phyloP scores from a whole-genome alignment of 2,888 invertebrate genomes.

The Litoditis marina region DNA sequence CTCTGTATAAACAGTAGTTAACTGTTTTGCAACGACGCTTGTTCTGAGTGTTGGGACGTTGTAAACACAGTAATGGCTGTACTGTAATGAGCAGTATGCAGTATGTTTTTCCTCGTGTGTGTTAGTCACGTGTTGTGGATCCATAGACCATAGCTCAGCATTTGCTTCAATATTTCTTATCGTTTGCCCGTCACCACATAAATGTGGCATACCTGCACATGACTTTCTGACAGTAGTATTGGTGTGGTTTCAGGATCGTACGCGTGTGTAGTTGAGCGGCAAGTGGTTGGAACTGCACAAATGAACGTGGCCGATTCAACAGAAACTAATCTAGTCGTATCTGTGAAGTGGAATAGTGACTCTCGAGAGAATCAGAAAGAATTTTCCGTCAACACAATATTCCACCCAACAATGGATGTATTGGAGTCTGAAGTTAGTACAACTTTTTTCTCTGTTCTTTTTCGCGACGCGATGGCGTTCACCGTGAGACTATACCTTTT shows the following conservation, averaged over 20 bases:
- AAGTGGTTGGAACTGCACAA: background rate
- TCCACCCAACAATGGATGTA: constrained; percentile 33
- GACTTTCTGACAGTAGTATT: background rate
- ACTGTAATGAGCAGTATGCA: too few relatives aligned
- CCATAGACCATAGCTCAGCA: too few relatives aligned
- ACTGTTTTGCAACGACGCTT: too few relatives aligned
- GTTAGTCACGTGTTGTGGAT: too few relatives aligned
- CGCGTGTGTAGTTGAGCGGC: constrained; percentile 9
- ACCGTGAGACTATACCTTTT: too few relatives aligned
- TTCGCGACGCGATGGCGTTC: too few relatives aligned
- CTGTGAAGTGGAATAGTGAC: constrained; percentile 26
- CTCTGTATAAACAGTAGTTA: too few relatives aligned
- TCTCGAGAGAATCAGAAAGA: background rate
- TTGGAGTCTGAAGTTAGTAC: constrained; percentile 22
- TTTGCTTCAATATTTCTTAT: too few relatives aligned
- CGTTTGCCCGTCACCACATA: too few relatives aligned
- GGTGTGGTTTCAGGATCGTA: constrained; percentile 5
- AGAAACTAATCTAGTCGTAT: constrained; percentile 10
- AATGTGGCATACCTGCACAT: background rate
- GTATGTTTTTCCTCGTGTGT: too few relatives aligned
- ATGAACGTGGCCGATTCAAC: constrained; percentile 8
- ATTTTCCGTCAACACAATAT: background rate
- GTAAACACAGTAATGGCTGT: too few relatives aligned
- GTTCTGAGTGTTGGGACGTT: too few relatives aligned
- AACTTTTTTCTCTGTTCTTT: background rate